Conservation (phyloP, 2,888 invertebrate species). For the Ophraella communa region DNA sequence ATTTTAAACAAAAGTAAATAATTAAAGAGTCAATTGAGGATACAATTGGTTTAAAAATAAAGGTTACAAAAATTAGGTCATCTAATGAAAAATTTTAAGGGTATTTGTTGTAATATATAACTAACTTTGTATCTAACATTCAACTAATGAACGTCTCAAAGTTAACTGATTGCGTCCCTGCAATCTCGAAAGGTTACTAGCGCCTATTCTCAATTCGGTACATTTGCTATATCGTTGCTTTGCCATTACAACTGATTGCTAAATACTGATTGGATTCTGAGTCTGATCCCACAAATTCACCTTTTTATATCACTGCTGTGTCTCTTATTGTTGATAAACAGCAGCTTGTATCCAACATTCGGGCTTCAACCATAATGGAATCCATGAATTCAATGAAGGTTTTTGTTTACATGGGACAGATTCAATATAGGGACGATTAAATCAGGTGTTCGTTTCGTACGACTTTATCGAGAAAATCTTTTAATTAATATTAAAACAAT, state of each 20-base stretch:
- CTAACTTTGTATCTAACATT: too few species aligned
- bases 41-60: too few species aligned
- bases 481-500: background rate
- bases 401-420: constrained; percentile 21
- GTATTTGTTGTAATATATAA: too few species aligned
- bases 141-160: too few species aligned
- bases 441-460: background rate
- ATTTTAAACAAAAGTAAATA: too few species aligned
- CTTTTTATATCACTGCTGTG: constrained; percentile 48
- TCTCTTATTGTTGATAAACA: constrained; percentile 50
- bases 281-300: constrained; percentile 53
- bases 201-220: constrained; percentile 32
- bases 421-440: background rate
- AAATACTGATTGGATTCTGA: constrained; percentile 57
- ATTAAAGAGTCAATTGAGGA: too few species aligned
- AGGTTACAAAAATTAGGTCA: too few species aligned
- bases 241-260: constrained; percentile 57
- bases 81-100: too few species aligned
- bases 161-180: background rate
- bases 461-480: background rate
- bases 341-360: constrained; percentile 27
- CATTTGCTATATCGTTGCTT: constrained; percentile 51
- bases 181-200: constrained; percentile 11
- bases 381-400: constrained; percentile 19
- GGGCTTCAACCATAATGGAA: constrained; percentile 28